Base-by-base conservation (phyloP, 2,113 vertebrate genomes). In the Oryzias melastigma region DNA sequence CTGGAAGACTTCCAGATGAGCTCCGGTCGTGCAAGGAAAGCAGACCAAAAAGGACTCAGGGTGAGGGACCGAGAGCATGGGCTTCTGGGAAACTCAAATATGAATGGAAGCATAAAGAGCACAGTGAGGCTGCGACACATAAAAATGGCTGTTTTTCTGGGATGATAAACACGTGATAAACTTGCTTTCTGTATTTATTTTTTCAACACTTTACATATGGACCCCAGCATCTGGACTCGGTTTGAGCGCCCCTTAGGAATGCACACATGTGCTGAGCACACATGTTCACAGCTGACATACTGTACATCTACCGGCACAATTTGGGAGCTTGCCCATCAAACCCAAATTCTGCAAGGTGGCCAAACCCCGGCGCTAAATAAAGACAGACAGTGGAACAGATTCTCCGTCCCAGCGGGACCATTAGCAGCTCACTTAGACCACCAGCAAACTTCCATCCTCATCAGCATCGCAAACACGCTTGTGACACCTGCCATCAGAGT, bases 331-430 rank as follows among this genome's bases (percentile, higher is more conserved):
- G 72, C 46, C 41, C 41, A 29, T 62, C 35, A 52, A 27, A 44
- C 60, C 42, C 41, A 57, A 57, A 55, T 22, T 4, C 49, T 41
- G 29, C 27, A 52, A 65, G 63, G 52, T 55, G 49, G 41, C 58
- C 67, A 76, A 71, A 72, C 68, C 71, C 68, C 45, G 71, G 69
- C 65, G 77, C 83, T 88, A 78, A 84, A 89, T 85, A 84, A 86
- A 82, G 77, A 78, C 81, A 84, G 78, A 86, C 84, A 81, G 79
- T 77, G 44, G 77, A 84, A 83, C 86, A 89, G 77, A 85, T 85
- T 86, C 85, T 68, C 64, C 78, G 80, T 77, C 80, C 68, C 83
- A 85, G 81, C 52, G 65, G 84, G 85, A 77, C 75, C 73, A 85
- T 88, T 85, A 86, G 79, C 81, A 46, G 75, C 84, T 76, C 82